phyloP scores from a whole-genome alignment of 1,140 invertebrate genomes.

The fruit fly (Drosophila melanogaster) region Release_6_plus_ISO1_MT NC_004354.4:995501-996000 shows the following conservation, averaged over 20 bases:
- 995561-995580: slow-evolving; percentile 12
- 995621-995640: too few species aligned
- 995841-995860: slow-evolving; percentile 12
- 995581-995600: not conserved
- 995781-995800: too few species aligned
- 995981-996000: slow-evolving; percentile 55
- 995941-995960: slow-evolving; percentile 72
- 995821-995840: not conserved
- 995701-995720: too few species aligned
- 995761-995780: too few species aligned
- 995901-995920: slow-evolving; percentile 2
- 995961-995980: slow-evolving; percentile 28
- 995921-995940: slow-evolving; percentile 42
- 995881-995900: slow-evolving; percentile 31
- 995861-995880: slow-evolving; percentile 30
- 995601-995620: not conserved
- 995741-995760: too few species aligned
- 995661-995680: too few species aligned
- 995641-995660: too few species aligned
- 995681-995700: too few species aligned
- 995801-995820: not conserved
- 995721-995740: too few species aligned
- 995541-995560: slow-evolving; percentile 5
- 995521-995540: slow-evolving; percentile 35
- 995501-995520: slow-evolving; percentile 29